Evolutionary conservation across 2,113 vertebrate species (phyloP), one percentile per base, ranked within the genome.

Genomic region (Ictalurus furcatus): DNA sequence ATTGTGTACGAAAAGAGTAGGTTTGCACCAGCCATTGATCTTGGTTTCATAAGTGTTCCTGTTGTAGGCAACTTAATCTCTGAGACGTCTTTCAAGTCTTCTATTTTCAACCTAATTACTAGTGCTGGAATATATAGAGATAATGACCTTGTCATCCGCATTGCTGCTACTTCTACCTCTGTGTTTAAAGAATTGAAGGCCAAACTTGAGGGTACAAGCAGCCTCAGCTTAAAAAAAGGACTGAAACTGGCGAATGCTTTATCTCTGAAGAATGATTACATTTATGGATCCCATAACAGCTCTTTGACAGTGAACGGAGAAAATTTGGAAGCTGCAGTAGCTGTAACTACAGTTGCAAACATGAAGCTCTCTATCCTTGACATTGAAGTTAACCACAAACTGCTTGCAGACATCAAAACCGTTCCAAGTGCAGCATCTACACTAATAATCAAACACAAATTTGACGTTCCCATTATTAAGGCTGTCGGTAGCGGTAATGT

Each of bases 1-100:
- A 91, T 95, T 94, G 95, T 94, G 87, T 99, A 98, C 92, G 94
- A 97, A 80, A 99, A 98, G 94, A 98, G 96, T 79, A 85, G 87
- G 40, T 40, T n/a, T 79, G 78, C 85, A 52, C 94, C 94, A 1
- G 81, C 97, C 74, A 94, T 96, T 71, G 82, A 94, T 89, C 34
- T 94, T 89, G 93, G 88, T 79, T 78, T 96, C 91, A 89, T 92
- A 30, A 94, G 95, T 79, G 92, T 98, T 87, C 95, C 96, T 67
- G 92, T 93, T 6, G 74, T 96, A 92, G 97, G 97, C 88, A 97
- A 98, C 88, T 65, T 98, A 78, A 96, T 96, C 80, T 97, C 94
- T 14, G 97, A 98, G 13, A 95, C 98, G 88, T 96, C 97, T 65
- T 96, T 99, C 90, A 99, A 98, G 93, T 99, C 98, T 88, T 94